Percentiles rank a stretch among this genome's conserved stretches.
These are phyloP conservation scores for Larimichthys crocea DNA, from an alignment of 2,113 vertebrate genomes.

Conservation along the genomic window DNA sequence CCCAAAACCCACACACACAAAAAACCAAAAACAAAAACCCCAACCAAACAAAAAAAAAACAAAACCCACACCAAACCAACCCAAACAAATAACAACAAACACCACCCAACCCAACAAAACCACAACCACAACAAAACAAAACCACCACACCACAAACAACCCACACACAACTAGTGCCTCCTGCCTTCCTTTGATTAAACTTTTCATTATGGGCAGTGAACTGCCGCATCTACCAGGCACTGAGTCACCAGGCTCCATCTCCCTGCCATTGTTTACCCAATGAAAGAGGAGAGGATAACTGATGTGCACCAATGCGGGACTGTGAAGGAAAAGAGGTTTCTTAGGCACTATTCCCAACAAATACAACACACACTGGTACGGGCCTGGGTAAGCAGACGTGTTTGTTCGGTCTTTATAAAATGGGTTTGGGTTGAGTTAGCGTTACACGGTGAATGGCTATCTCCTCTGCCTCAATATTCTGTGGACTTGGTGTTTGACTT, in stretches of 20 bases:
- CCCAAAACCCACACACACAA: too few relatives aligned
- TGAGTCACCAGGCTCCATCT: conserved; percentile 69
- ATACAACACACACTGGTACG: conserved; percentile 61
- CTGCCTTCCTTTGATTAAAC: conserved; percentile 82
- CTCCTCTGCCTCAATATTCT: conserved; percentile 41
- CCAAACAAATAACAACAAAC: too few relatives aligned
- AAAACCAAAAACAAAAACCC: too few relatives aligned
- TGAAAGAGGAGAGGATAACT: conserved; percentile 78
- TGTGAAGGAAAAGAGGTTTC: conserved; percentile 67
- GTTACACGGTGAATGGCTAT: conserved; percentile 57
- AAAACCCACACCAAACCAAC: too few relatives aligned
- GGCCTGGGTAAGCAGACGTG: conserved; percentile 65
- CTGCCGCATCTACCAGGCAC: conserved; percentile 62
- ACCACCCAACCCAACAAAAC: too few relatives aligned
- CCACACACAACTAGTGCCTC: conserved; percentile 69
- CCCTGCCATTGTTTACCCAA: conserved; percentile 74
- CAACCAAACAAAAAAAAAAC: too few relatives aligned
- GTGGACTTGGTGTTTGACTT: conserved; percentile 47
- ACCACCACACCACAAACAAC: too few relatives aligned
- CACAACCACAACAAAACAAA: too few relatives aligned
- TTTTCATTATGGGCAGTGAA: conserved; percentile 77
- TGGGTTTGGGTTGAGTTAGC: conserved; percentile 60
- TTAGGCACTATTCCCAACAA: conserved; percentile 61
- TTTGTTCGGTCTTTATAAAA: conserved; percentile 73
- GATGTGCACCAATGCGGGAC: conserved; percentile 77